Percentiles rank a stretch among this genome's conserved stretches.
These are phyloP conservation scores for Dolichotis patagonum DNA, from an alignment of 2,113 vertebrate species.

Conservation along the genomic window DNA sequence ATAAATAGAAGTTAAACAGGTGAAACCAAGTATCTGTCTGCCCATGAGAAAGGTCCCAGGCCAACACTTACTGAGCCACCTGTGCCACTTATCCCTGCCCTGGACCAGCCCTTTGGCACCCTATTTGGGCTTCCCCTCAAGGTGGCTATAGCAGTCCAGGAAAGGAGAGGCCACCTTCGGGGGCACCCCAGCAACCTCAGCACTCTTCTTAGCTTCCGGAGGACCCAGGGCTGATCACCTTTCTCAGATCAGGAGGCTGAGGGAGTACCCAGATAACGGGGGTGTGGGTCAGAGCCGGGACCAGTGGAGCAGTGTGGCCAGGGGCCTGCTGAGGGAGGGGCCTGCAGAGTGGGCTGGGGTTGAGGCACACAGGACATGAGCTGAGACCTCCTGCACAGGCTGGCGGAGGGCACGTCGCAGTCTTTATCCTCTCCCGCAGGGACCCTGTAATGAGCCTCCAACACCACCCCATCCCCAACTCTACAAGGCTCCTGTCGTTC, in stretches of 20 bases:
- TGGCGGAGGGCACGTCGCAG: background rate
- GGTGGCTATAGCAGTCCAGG: background rate
- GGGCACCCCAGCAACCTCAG: background rate
- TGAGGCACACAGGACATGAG: background rate
- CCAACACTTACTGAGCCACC: background rate
- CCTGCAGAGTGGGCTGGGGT: background rate
- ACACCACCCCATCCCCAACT: conserved; percentile 68
- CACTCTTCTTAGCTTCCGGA: background rate
- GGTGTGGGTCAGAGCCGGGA: background rate
- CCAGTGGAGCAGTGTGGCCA: background rate
- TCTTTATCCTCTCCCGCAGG: conserved; percentile 23
- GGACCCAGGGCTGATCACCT: too few species aligned
- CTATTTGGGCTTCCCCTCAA: background rate
- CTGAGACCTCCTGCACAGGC: background rate
- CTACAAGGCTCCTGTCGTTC: conserved; percentile 38
- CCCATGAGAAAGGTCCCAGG: background rate
- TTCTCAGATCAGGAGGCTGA: background rate
- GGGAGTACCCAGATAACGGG: background rate
- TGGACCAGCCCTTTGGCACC: background rate
- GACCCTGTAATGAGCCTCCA: conserved; percentile 56
- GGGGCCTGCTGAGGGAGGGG: accelerated
- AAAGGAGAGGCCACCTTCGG: background rate
- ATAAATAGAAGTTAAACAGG: background rate
- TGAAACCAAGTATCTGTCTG: background rate
- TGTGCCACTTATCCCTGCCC: background rate